Percentiles rank a stretch among this genome's conserved stretches.
Conservation (phyloP, 1,140 invertebrate genomes). For the Drosophila lacertosa region DNA sequence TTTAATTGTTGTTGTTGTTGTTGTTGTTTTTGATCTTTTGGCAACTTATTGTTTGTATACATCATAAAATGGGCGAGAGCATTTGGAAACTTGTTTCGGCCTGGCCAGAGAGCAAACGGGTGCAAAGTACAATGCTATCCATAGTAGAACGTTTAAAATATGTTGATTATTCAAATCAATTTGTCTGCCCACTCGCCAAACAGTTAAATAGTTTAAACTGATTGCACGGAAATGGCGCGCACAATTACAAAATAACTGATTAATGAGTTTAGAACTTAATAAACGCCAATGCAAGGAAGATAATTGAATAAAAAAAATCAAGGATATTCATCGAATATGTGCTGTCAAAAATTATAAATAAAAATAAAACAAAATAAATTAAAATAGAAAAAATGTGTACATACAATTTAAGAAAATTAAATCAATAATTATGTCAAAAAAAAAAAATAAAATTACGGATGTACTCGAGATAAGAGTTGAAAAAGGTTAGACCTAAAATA, state of each 20-base stretch:
- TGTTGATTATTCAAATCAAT: slow-evolving; percentile 4
- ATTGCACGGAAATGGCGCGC: neutral
- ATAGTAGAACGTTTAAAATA: neutral
- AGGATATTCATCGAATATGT: no score
- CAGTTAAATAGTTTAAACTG: neutral
- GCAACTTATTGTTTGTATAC: slow-evolving; percentile 2
- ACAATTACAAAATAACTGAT: neutral
- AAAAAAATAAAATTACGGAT: no score
- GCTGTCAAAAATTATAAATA: neutral
- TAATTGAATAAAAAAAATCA: neutral
- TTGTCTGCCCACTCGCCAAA: neutral
- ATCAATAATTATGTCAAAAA: no score
- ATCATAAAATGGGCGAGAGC: slow-evolving; percentile 8
- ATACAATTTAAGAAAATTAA: no score
- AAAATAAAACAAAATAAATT: neutral
- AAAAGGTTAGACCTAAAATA: no score
- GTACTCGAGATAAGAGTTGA: no score
- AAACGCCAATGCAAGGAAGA: neutral
- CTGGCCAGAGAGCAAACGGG: slow-evolving; percentile 7
- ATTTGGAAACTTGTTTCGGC: slow-evolving; percentile 15
- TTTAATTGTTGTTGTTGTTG: neutral
- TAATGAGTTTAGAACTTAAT: neutral
- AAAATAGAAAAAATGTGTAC: neutral
- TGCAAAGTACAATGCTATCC: slow-evolving; percentile 29
- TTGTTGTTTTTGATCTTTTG: slow-evolving; percentile 6